phyloP scores from a whole-genome alignment of 2,113 vertebrate species.

The Polypterus bichir region DNA sequence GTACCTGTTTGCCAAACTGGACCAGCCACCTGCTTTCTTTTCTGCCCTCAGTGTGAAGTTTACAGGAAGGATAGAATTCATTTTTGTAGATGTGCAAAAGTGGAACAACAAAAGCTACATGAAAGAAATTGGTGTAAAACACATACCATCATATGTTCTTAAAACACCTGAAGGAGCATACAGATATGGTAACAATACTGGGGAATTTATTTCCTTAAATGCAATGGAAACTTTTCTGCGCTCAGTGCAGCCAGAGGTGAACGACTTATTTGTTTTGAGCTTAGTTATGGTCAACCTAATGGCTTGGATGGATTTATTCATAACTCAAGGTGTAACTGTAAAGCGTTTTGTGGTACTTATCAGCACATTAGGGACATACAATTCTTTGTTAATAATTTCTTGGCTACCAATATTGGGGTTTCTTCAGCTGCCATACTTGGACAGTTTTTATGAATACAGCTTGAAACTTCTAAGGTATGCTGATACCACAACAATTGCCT shows the following conservation, averaged over 20 bases:
- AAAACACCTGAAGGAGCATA: constrained; percentile 93
- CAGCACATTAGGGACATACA: constrained; percentile 93
- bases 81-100: constrained; percentile 81
- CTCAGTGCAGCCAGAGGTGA: constrained; percentile 89
- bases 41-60: constrained; percentile 93
- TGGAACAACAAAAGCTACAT: constrained; percentile 78
- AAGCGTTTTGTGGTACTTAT: constrained; percentile 95
- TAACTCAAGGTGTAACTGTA: constrained; percentile 90
- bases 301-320: constrained; percentile 98
- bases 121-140: constrained; percentile 68
- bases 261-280: constrained; percentile 89
- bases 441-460: constrained; percentile 84
- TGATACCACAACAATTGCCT: constrained; percentile 83
- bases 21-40: constrained; percentile 87
- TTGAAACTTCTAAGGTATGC: constrained; percentile 85
- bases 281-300: constrained; percentile 88
- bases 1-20: constrained; percentile 79
- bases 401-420: constrained; percentile 95
- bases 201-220: constrained; percentile 81
- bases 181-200: constrained; percentile 81
- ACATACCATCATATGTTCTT: constrained; percentile 79
- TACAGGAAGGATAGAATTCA: constrained; percentile 91
- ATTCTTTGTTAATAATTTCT: constrained; percentile 86
- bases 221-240: constrained; percentile 93
- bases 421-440: constrained; percentile 84